Base-by-base conservation (phyloP, 2,797 vertebrate genomes). In the Meda fulgida region DNA sequence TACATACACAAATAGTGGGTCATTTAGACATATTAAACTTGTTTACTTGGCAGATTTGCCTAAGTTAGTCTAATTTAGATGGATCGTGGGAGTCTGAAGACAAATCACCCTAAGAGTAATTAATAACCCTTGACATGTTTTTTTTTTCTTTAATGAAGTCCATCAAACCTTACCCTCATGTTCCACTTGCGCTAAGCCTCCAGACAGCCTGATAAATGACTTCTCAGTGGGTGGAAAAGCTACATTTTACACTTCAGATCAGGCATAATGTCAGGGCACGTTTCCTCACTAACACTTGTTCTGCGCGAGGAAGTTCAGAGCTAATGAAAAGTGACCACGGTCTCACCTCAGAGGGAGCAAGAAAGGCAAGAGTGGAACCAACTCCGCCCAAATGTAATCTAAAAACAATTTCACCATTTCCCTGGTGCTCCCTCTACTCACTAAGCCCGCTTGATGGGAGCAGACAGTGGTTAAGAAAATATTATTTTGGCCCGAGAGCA, bases 271-370 rank as follows among this genome's bases (percentile, higher is more conserved):
- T 81, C 84, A 80, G 77, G 40, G 77, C 77, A 79, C 53, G 72
- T 84, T 84, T 84, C 46, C 63, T 78, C 48, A 66, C 67, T 80
- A 82, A 77, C 85, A 70, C 53, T 76, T 69, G 87, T 87, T 90
- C 72, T 85, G 83, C 80, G 63, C 77, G 84, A 89, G 78, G 86
- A 84, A 86, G 79, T 81, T 85, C 73, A 85, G 66, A 83, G 86
- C 81, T 90, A 86, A 90, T 88, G 81, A 80, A 87, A 88, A 88
- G 72, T 89, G 89, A 89, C 86, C 85, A 89, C 48, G n/a, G 23
- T 66, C 55, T 84, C 85, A 84, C 86, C 86, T 77, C 81, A 34
- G 78, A 81, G 73, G 29, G 29, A 63, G 69, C 60, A n/a, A 34
- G 48, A 60, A 58, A 85, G 81, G 55, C 84, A 71, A 38, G 87